Evolutionary conservation across 2,113 vertebrate species (phyloP).

Genomic region (Aegypius monachus): DNA sequence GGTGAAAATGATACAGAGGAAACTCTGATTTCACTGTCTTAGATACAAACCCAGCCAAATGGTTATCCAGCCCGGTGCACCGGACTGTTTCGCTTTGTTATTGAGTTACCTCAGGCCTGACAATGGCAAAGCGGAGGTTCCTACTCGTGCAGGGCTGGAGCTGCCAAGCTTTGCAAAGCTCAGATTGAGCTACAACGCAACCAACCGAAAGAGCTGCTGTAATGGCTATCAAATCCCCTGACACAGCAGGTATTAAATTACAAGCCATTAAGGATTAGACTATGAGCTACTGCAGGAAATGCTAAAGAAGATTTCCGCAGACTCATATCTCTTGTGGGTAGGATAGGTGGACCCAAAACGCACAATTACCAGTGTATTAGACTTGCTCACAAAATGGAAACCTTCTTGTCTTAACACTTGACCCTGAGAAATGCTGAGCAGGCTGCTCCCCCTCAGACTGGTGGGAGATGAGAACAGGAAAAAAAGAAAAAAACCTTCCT

Average conservation of each 20-base stretch:
- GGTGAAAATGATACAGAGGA: background rate
- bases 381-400: background rate
- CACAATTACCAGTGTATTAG: accelerated
- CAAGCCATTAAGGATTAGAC: background rate
- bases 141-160: background rate
- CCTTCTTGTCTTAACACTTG: background rate
- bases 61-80: background rate
- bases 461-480: background rate
- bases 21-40: background rate
- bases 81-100: background rate
- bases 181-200: background rate
- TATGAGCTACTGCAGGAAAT: background rate
- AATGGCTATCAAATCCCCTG: background rate
- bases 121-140: background rate
- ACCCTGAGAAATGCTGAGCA: background rate
- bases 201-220: background rate
- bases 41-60: background rate
- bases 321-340: accelerated
- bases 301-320: background rate
- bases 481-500: background rate
- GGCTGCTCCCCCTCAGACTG: background rate
- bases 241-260: background rate
- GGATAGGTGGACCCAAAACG: background rate
- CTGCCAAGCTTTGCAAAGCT: background rate
- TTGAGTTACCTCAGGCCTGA: conserved; percentile 35